Evolutionary conservation across 2,888 invertebrate genomes (phyloP).

Genomic region (Neoscelio sp.): DNA sequence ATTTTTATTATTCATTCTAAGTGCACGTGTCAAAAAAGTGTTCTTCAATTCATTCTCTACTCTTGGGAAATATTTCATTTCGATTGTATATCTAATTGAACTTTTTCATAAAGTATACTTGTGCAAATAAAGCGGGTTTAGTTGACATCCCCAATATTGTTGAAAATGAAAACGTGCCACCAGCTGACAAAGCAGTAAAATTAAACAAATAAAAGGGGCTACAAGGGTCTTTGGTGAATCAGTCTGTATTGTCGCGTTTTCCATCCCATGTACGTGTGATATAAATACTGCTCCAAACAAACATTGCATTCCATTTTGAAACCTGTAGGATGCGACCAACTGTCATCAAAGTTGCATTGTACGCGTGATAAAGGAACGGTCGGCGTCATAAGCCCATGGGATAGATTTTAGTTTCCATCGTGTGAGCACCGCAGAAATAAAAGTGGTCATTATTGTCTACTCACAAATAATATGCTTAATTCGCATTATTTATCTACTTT

Average conservation of each 20-base stretch:
- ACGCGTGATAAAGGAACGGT: constrained; percentile 66
- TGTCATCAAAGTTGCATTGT: constrained; percentile 79
- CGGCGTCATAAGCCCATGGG: constrained; percentile 61
- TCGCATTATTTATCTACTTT: constrained; percentile 37
- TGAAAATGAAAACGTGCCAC: constrained; percentile 55
- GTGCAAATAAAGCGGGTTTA: constrained; percentile 33
- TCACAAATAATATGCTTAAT: constrained; percentile 43
- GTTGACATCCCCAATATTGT: constrained; percentile 30
- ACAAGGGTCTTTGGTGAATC: constrained; percentile 46
- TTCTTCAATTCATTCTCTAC: neutral
- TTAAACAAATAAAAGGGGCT: constrained; percentile 76
- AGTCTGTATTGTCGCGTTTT: constrained; percentile 51
- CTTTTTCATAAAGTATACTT: constrained; percentile 38
- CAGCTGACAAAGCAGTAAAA: constrained; percentile 77
- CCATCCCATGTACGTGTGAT: constrained; percentile 31
- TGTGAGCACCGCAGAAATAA: constrained; percentile 29
- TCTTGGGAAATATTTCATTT: constrained; percentile 35
- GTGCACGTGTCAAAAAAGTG: constrained; percentile 3
- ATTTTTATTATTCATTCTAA: neutral
- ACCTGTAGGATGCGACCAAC: constrained; percentile 71
- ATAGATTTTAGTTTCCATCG: constrained; percentile 35
- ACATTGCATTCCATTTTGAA: constrained; percentile 74
- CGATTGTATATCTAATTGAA: constrained; percentile 3
- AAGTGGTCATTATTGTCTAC: constrained; percentile 33
- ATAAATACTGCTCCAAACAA: constrained; percentile 74